Evolutionary conservation across 2,797 vertebrate species (phyloP).

Genomic region (Ctenosaura bakeri): DNA sequence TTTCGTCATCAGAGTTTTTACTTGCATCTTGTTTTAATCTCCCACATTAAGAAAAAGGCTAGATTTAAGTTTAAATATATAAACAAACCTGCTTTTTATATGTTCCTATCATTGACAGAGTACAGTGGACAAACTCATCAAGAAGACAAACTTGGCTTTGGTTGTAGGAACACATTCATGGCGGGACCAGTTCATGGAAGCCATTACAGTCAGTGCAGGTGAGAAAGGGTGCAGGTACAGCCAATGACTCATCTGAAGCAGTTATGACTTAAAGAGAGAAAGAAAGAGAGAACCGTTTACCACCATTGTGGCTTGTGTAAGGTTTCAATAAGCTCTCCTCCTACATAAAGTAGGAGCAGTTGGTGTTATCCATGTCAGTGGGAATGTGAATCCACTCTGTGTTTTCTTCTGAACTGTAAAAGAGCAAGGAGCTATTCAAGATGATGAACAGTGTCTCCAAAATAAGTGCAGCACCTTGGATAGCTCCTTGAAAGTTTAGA

Average conservation of each 20-base stretch:
- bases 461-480: too few species aligned
- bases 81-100: conserved; percentile 35
- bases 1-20: not conserved
- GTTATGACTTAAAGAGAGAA: not conserved
- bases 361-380: too few species aligned
- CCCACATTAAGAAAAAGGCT: not conserved
- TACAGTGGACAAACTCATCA: conserved; percentile 98
- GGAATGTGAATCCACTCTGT: too few species aligned
- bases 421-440: not conserved
- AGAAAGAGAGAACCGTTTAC: not conserved
- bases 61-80: not conserved
- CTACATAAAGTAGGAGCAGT: not conserved
- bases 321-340: not conserved
- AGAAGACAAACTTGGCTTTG: conserved; percentile 97
- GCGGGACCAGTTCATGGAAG: conserved; percentile 99
- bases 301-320: not conserved
- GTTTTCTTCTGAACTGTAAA: not conserved
- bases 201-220: conserved; percentile 99
- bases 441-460: too few species aligned
- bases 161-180: conserved; percentile 99
- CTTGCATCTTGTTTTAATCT: not conserved
- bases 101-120: conserved; percentile 83
- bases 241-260: not conserved
- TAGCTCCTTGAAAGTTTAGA: too few species aligned
- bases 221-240: conserved; percentile 49